These are phyloP conservation scores for Microctonus hyperodae DNA, from an alignment of 2,888 invertebrate species.

Conservation along the genomic window DNA sequence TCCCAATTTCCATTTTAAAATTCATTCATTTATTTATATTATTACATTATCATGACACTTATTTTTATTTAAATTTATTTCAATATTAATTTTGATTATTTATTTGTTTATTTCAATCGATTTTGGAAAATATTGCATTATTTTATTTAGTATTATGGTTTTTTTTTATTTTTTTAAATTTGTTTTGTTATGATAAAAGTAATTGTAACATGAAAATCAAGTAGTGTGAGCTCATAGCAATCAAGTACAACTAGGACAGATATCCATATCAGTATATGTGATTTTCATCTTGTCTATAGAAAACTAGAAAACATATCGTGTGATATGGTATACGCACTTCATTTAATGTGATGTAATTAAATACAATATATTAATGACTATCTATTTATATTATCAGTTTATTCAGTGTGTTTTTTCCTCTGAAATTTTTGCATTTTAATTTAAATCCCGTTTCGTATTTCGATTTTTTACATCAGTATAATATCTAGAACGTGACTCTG, in stretches of 20 bases:
- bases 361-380: neutral
- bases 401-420: too few relatives aligned
- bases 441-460: too few relatives aligned
- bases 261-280: constrained; percentile 6
- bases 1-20: neutral
- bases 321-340: neutral
- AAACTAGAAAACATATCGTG: neutral
- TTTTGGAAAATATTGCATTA: neutral
- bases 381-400: neutral
- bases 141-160: neutral
- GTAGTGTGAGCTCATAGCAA: constrained; percentile 1
- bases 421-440: too few relatives aligned
- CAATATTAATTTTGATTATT: too few relatives aligned
- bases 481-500: too few relatives aligned
- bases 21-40: too few relatives aligned
- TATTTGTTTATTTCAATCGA: too few relatives aligned
- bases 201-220: neutral
- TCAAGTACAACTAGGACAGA: neutral
- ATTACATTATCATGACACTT: too few relatives aligned
- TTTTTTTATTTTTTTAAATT: neutral
- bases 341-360: neutral
- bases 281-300: constrained; percentile 2
- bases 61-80: too few relatives aligned
- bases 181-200: neutral
- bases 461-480: too few relatives aligned